Percentiles rank a stretch among this genome's conserved stretches.
Conservation (phyloP, 2,797 vertebrate genomes). For the Pangasius mekongensis region DNA sequence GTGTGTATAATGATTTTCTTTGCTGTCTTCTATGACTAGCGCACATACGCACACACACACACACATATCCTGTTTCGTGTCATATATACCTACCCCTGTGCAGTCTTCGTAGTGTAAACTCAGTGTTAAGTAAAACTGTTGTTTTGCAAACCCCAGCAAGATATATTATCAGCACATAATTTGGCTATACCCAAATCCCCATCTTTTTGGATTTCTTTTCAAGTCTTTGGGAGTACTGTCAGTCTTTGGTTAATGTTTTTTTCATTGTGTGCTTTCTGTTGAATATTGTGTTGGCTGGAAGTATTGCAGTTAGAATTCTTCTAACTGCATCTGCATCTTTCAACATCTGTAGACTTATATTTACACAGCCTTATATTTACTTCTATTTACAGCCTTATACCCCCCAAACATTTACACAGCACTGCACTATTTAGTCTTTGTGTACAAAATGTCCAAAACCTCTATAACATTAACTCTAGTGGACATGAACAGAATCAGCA, state of each 20-base stretch:
- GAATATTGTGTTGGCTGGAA: slow-evolving; percentile 5
- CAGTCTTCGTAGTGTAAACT: background rate
- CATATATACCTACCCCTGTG: background rate
- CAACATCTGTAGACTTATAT: background rate
- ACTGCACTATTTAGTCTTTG: background rate
- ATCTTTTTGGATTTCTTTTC: background rate
- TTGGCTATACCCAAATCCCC: background rate
- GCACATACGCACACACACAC: background rate
- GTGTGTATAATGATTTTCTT: background rate
- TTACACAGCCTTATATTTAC: no score
- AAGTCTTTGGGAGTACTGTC: background rate
- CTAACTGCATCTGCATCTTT: background rate
- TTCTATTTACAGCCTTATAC: background rate
- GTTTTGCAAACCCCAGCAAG: background rate
- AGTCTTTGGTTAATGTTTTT: background rate
- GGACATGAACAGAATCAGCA: background rate
- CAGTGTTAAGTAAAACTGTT: background rate
- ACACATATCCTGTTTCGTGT: slow-evolving; percentile 7
- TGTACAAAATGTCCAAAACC: background rate
- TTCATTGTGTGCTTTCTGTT: background rate
- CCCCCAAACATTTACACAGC: background rate
- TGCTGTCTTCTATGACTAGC: background rate
- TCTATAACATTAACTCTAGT: background rate
- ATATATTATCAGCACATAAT: background rate
- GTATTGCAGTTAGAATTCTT: background rate